phyloP scores from a whole-genome alignment of 2,797 vertebrate genomes.

The Falco biarmicus region DNA sequence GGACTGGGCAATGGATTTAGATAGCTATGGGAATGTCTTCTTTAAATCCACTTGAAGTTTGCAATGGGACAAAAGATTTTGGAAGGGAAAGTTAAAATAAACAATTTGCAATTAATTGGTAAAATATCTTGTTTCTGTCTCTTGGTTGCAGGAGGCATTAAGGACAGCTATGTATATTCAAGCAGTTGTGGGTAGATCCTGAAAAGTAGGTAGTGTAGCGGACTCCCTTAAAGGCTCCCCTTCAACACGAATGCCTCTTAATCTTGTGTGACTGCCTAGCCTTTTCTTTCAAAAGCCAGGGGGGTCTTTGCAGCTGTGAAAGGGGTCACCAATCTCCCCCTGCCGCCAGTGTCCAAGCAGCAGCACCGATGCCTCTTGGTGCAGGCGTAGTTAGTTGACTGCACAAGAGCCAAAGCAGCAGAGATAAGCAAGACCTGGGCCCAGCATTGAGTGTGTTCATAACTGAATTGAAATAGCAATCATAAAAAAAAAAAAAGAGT shows the following conservation, averaged over 20 bases:
- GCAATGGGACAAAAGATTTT: not conserved
- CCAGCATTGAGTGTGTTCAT: not conserved
- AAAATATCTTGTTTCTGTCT: not conserved
- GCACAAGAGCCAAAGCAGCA: not conserved
- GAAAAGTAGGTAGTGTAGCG: not conserved
- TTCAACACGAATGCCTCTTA: not conserved
- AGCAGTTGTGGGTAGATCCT: not conserved
- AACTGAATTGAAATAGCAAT: not conserved
- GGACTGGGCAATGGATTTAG: not conserved
- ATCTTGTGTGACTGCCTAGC: not conserved
- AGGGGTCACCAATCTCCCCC: not conserved
- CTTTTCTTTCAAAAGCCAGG: not conserved
- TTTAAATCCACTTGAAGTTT: slow-evolving; percentile 12
- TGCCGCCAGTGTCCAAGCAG: not conserved
- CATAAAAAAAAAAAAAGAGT: not conserved
- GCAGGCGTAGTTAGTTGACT: not conserved
- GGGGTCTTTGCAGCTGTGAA: not conserved
- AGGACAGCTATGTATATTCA: not conserved
- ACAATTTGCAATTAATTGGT: not conserved
- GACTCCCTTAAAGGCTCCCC: not conserved
- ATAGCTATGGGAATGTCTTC: not conserved
- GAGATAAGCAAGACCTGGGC: not conserved
- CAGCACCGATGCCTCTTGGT: not conserved
- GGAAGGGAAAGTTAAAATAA: not conserved
- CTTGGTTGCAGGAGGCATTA: not conserved